phyloP scores from a whole-genome alignment of 1,140 invertebrate species.

The Euborellia annulipes region DNA sequence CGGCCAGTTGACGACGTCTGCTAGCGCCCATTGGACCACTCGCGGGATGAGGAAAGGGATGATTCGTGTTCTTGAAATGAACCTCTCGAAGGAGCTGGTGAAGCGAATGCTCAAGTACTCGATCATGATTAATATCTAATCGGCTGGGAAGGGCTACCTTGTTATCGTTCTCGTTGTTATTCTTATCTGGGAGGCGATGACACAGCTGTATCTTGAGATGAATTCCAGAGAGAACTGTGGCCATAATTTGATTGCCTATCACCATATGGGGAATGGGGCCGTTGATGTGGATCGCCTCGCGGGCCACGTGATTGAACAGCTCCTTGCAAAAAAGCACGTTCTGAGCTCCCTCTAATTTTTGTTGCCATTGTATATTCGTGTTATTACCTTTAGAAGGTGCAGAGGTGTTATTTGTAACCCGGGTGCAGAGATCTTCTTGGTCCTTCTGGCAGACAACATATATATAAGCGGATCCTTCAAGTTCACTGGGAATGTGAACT shows the following conservation, averaged over 20 bases:
- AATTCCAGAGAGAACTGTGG: constrained; percentile 83
- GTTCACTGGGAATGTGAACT: constrained; percentile 80
- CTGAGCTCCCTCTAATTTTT: constrained; percentile 87
- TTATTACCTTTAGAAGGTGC: constrained; percentile 29
- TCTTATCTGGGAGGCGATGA: constrained; percentile 48
- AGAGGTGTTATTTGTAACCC: constrained; percentile 53
- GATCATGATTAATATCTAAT: constrained; percentile 83
- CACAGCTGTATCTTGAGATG: constrained; percentile 67
- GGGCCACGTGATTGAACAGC: constrained; percentile 82
- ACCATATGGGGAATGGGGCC: constrained; percentile 91
- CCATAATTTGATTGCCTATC: constrained; percentile 92
- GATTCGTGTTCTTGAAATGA: constrained; percentile 82
- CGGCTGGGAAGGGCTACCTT: constrained; percentile 36
- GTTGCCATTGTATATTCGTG: constrained; percentile 79
- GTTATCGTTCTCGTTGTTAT: constrained; percentile 26
- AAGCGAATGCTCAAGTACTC: constrained; percentile 88
- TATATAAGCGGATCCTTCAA: constrained; percentile 91
- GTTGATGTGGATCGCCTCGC: constrained; percentile 85
- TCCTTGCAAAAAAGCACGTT: constrained; percentile 97
- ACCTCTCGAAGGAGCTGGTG: constrained; percentile 85
- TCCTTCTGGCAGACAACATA: constrained; percentile 88
- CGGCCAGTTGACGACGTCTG: constrained; percentile 75
- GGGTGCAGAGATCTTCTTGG: constrained; percentile 67
- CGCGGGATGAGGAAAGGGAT: constrained; percentile 85
- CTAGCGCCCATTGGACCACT: constrained; percentile 80